Conservation (phyloP, 2,888 invertebrate species). For the Bellardia pandia region DNA sequence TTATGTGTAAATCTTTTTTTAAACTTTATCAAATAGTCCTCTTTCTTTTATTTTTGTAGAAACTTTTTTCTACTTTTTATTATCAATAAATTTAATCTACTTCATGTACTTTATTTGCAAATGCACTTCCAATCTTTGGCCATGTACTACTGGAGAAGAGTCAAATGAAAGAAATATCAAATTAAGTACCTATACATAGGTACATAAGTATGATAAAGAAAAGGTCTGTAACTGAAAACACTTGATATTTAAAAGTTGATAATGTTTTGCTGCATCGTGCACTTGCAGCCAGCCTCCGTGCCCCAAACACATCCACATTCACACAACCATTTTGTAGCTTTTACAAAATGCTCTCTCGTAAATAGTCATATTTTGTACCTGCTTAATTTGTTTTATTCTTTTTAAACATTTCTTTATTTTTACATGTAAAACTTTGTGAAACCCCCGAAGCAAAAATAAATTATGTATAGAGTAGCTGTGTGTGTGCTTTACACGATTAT, state of each 20-base stretch:
- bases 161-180: constrained; percentile 25
- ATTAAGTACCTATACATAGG: constrained; percentile 14
- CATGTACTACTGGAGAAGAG: constrained; percentile 1
- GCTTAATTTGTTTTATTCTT: constrained; percentile 46
- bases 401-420: not conserved
- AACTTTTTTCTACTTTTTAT: constrained; percentile 18
- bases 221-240: constrained; percentile 57
- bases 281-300: constrained; percentile 16
- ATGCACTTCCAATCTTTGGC: constrained; percentile 33
- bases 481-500: constrained; percentile 52
- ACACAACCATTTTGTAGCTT: constrained; percentile 15
- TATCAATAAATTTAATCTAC: constrained; percentile 64
- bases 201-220: constrained; percentile 18
- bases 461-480: constrained; percentile 59
- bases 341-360: not conserved
- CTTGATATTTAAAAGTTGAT: constrained; percentile 56
- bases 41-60: constrained; percentile 12
- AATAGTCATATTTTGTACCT: constrained; percentile 44
- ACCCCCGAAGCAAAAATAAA: constrained; percentile 54
- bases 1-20: not conserved
- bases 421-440: constrained; percentile 36
- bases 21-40: constrained; percentile 3
- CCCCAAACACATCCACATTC: not conserved
- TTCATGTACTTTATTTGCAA: constrained; percentile 48
- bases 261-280: constrained; percentile 25